A percentile compares a stretch with the other conserved stretches of the same genome.
These are phyloP conservation scores for Montifringilla adamsi DNA, from an alignment of 2,113 vertebrate species.

Conservation along the genomic window DNA sequence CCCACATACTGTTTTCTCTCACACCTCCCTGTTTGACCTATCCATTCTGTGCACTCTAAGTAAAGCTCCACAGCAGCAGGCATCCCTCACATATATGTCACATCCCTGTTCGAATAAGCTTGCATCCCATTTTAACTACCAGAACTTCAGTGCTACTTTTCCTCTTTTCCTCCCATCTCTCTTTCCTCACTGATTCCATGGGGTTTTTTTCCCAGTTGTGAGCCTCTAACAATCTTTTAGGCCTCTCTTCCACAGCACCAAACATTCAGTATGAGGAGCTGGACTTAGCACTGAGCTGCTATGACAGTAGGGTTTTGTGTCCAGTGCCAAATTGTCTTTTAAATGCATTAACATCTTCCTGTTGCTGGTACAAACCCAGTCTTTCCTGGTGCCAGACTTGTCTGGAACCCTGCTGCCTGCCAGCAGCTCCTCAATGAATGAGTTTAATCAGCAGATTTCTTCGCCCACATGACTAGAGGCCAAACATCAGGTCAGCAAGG, in stretches of 20 bases:
- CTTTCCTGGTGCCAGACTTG: background rate
- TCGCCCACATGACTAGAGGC: background rate
- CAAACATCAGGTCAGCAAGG: background rate
- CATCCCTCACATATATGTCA: fast-evolving
- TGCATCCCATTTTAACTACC: background rate
- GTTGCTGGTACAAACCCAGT: background rate
- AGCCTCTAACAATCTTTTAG: background rate
- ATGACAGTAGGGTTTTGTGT: background rate
- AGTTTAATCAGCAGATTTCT: background rate
- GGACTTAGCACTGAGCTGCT: background rate
- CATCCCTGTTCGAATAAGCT: background rate
- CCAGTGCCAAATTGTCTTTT: background rate
- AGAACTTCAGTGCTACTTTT: background rate
- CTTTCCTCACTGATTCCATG: background rate
- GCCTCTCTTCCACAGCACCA: background rate
- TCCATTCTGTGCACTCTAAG: background rate
- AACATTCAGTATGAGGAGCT: background rate
- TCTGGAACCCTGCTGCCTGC: background rate
- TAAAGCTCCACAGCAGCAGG: background rate
- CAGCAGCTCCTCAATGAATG: background rate
- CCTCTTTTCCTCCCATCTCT: background rate
- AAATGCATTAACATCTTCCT: background rate
- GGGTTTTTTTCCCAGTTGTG: background rate
- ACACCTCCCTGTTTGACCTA: background rate
- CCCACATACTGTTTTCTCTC: background rate